Percentiles rank a stretch among this genome's conserved stretches.
Evolutionary conservation across 1,140 invertebrate species (phyloP).

Genomic region (Anadara kagoshimensis): DNA sequence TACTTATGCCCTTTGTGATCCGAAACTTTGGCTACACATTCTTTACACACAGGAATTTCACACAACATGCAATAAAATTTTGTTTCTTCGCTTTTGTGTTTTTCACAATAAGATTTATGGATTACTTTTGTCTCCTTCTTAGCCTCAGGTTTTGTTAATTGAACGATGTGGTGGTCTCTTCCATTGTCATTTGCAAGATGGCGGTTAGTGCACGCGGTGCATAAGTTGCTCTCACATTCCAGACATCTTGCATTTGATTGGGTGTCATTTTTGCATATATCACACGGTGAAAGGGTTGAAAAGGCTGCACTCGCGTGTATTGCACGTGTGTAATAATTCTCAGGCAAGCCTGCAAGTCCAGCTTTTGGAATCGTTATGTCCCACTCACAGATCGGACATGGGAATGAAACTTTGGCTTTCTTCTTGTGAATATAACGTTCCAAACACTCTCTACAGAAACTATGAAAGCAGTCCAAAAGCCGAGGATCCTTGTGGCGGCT

Average conservation of each 20-base stretch:
- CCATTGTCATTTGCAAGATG: constrained; percentile 20
- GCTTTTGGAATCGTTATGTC: constrained; percentile 36
- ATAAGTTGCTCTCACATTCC: constrained; percentile 39
- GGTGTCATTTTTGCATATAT: constrained; percentile 18
- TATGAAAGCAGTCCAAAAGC: constrained; percentile 38
- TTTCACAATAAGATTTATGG: constrained; percentile 41
- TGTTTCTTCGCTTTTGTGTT: constrained; percentile 44
- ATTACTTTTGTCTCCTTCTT: constrained; percentile 39
- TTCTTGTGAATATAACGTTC: constrained; percentile 22
- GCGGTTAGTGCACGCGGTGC: constrained; percentile 24
- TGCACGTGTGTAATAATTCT: constrained; percentile 38
- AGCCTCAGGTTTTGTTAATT: constrained; percentile 21
- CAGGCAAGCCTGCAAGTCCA: constrained; percentile 25
- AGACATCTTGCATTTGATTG: constrained; percentile 27
- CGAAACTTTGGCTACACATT: constrained; percentile 46
- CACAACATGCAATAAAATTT: constrained; percentile 49
- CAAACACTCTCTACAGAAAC: constrained; percentile 37
- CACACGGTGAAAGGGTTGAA: constrained; percentile 36
- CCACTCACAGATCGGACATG: constrained; percentile 33
- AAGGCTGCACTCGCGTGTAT: constrained; percentile 41
- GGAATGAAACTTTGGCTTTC: constrained; percentile 29
- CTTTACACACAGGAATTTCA: constrained; percentile 46
- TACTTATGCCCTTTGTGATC: constrained; percentile 50
- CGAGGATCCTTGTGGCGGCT: constrained; percentile 36
- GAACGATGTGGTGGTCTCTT: constrained; percentile 34